phyloP scores from a whole-genome alignment of 2,113 vertebrate genomes.

The Lutjanus erythropterus region DNA sequence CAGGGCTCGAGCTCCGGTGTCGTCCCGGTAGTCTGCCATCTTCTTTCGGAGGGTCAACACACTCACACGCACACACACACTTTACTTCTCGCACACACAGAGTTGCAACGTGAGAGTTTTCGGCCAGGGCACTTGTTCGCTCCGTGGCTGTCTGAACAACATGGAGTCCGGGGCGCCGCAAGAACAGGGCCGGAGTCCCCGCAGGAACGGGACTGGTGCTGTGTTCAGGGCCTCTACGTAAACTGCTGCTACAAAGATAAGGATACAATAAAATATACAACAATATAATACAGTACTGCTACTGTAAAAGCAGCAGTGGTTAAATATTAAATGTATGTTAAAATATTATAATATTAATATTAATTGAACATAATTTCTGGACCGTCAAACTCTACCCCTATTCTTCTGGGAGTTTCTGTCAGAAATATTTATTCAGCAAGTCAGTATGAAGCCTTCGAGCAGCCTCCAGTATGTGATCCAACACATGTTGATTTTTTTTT shows the following conservation, averaged over 20 bases:
- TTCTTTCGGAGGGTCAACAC: slow-evolving; percentile 77
- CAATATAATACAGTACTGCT: too few relatives aligned
- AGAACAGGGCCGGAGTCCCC: slow-evolving; percentile 63
- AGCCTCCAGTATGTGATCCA: background rate
- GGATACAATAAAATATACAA: too few relatives aligned
- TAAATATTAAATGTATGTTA: too few relatives aligned
- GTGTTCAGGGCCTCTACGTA: slow-evolving; percentile 37
- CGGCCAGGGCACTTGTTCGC: slow-evolving; percentile 75
- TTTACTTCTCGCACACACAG: slow-evolving; percentile 71
- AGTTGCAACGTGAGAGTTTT: slow-evolving; percentile 83
- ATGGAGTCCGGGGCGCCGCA: slow-evolving; percentile 78
- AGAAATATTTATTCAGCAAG: background rate
- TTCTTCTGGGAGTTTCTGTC: background rate
- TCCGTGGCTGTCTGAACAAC: slow-evolving; percentile 85
- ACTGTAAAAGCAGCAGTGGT: too few relatives aligned
- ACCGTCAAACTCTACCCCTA: background rate
- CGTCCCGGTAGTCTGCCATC: slow-evolving; percentile 93
- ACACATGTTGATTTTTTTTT: background rate
- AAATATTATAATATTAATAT: too few relatives aligned
- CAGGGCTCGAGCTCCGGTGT: slow-evolving; percentile 91
- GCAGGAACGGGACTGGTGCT: slow-evolving; percentile 47
- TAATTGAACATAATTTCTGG: too few relatives aligned
- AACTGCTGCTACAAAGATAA: background rate
- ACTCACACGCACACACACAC: slow-evolving; percentile 46
- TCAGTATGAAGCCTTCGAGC: background rate